These are phyloP conservation scores for Ophthalmolycus amberensis DNA, from an alignment of 2,113 vertebrate species.

Conservation along the genomic window DNA sequence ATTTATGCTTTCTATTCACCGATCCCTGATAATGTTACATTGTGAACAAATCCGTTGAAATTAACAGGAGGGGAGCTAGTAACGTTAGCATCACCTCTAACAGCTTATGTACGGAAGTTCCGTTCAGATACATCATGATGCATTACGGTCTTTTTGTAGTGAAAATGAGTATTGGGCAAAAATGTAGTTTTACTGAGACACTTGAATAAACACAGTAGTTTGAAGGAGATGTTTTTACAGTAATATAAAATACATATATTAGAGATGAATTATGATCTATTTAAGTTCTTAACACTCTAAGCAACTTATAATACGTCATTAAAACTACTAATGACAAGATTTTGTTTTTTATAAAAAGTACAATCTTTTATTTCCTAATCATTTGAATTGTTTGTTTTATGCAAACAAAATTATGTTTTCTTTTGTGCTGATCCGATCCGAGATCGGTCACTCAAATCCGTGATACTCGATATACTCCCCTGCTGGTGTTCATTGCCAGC, in stretches of 20 bases:
- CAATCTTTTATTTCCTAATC: no score
- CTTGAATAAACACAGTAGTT: not conserved
- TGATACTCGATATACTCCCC: not conserved
- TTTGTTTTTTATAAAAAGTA: no score
- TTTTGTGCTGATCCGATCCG: no score
- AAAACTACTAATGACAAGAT: not conserved
- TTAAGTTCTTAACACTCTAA: not conserved
- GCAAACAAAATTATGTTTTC: no score
- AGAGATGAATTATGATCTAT: not conserved
- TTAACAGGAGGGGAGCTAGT: no score
- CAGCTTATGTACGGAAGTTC: not conserved
- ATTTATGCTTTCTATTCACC: no score
- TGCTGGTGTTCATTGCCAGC: not conserved
- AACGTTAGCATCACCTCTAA: not conserved
- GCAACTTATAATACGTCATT: not conserved
- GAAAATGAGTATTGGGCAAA: not conserved
- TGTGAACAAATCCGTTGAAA: no score
- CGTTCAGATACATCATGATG: not conserved
- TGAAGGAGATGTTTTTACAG: no score
- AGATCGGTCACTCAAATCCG: no score
- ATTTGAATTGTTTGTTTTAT: not conserved
- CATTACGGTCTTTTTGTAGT: not conserved
- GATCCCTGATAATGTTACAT: no score
- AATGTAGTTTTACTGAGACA: not conserved
- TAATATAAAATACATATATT: not conserved